Conservation (phyloP, 2,888 invertebrate species). For the Eucriotettix oculatus region DNA sequence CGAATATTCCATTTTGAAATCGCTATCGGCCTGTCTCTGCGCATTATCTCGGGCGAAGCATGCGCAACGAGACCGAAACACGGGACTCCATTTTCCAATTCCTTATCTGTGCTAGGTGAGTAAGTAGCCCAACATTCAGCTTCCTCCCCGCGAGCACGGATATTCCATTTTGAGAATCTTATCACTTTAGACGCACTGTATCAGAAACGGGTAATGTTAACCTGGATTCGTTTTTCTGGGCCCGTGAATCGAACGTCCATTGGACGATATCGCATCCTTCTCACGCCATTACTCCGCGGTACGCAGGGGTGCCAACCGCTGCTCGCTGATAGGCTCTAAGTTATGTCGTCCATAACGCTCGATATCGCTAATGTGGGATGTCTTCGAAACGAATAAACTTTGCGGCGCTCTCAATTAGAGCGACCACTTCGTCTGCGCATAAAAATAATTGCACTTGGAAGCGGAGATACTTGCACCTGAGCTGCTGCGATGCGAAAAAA, state of each 20-base stretch:
- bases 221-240: slow-evolving; percentile 1
- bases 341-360: slow-evolving; percentile 10
- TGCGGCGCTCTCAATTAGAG: not conserved
- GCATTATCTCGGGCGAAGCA: slow-evolving; percentile 10
- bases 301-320: not conserved
- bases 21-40: slow-evolving; percentile 23
- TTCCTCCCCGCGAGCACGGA: slow-evolving; percentile 4
- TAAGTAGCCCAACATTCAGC: not conserved
- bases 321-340: slow-evolving; percentile 3
- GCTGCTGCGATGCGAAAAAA: no score
- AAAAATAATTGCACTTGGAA: no score
- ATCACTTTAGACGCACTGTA: slow-evolving; percentile 10
- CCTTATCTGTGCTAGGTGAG: slow-evolving; percentile 4
- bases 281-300: slow-evolving; percentile 12
- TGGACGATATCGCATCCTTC: slow-evolving; percentile 10
- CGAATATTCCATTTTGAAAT: slow-evolving; percentile 30
- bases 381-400: not conserved
- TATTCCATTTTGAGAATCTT: slow-evolving; percentile 10
- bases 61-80: not conserved
- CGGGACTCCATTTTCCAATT: slow-evolving; percentile 4
- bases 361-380: slow-evolving; percentile 5
- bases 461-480: no score
- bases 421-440: no score
- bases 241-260: not conserved
- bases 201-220: slow-evolving; percentile 8